phyloP scores from a whole-genome alignment of 1,140 invertebrate species.

The Drosophila sp. region DNA sequence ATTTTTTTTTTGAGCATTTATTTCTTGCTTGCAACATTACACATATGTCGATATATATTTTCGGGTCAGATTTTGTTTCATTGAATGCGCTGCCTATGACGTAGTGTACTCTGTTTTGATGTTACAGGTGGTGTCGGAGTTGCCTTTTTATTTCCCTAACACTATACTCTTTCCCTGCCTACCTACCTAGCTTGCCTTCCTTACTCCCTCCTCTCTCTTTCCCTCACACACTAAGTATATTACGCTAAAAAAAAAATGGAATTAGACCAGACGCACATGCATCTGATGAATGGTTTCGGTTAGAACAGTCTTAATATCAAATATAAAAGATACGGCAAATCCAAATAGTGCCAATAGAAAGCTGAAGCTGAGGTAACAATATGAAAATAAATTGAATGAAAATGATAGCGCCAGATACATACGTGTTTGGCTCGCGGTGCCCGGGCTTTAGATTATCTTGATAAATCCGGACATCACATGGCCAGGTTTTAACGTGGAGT shows the following conservation, averaged over 20 bases:
- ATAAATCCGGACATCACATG: not conserved
- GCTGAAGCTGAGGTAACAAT: constrained; percentile 42
- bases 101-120: not conserved
- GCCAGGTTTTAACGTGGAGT: not conserved
- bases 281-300: constrained; percentile 14
- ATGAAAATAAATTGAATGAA: constrained; percentile 6
- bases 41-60: too few species aligned
- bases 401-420: constrained; percentile 40
- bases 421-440: constrained; percentile 3
- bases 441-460: not conserved
- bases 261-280: constrained; percentile 15
- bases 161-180: not conserved
- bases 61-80: too few species aligned
- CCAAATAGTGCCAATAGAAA: constrained; percentile 54
- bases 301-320: constrained; percentile 19
- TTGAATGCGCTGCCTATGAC: too few species aligned
- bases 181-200: not conserved
- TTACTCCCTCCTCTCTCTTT: not conserved
- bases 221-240: not conserved
- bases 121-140: not conserved
- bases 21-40: too few species aligned
- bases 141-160: not conserved
- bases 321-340: constrained; percentile 36
- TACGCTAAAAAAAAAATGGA: not conserved
- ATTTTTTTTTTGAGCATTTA: too few species aligned